Evolutionary conservation across 2,797 vertebrate genomes (phyloP).

Genomic region (Lepilemur septentrionalis): DNA sequence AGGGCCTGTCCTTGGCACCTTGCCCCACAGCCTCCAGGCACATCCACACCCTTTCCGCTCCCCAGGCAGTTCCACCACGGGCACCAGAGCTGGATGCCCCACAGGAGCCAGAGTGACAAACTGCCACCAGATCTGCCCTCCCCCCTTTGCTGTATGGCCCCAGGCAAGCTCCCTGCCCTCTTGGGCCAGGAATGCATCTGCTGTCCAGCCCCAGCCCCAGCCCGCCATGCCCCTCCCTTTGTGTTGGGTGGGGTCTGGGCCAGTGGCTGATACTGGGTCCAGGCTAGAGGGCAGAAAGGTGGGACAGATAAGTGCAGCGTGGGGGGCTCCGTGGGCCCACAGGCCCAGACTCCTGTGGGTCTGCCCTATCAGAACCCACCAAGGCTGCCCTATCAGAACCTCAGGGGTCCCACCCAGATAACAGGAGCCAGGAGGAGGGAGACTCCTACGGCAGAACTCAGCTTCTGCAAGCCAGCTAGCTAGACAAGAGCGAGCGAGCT

Average conservation of each 20-base stretch:
- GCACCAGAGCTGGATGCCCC: neutral
- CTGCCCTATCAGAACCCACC: neutral
- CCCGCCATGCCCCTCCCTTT: rapidly evolving
- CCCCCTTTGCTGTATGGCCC: neutral
- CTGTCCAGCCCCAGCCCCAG: neutral
- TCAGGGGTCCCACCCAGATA: neutral
- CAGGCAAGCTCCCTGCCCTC: neutral
- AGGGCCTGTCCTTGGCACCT: neutral
- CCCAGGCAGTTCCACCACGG: neutral
- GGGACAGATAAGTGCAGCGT: neutral
- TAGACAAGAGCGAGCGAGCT: neutral
- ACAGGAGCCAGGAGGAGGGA: neutral
- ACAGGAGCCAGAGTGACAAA: neutral
- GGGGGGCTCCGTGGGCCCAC: neutral
- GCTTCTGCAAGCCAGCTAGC: neutral
- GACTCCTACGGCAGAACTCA: too few species aligned
- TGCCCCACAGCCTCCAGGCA: neutral
- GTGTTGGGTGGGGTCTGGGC: neutral
- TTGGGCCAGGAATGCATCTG: neutral
- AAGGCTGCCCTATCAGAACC: too few species aligned
- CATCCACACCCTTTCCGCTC: neutral
- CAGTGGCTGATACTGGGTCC: neutral
- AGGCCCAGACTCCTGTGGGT: neutral
- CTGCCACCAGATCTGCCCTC: neutral
- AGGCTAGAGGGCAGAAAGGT: neutral